phyloP scores from a whole-genome alignment of 2,888 invertebrate species.

The Spisula subtruncata region DNA sequence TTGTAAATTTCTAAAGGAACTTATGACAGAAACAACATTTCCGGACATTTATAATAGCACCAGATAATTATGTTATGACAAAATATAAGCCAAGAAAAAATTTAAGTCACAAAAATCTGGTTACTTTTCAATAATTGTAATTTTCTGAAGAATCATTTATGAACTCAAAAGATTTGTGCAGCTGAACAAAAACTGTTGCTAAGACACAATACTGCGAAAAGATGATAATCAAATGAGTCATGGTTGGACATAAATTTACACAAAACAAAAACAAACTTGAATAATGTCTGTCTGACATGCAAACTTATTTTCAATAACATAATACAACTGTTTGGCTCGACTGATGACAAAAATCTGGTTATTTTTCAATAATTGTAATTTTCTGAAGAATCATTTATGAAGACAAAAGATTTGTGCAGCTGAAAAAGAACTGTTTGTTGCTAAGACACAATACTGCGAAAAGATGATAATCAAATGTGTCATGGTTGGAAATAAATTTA shows the following conservation, averaged over 20 bases:
- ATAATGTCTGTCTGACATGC: neutral
- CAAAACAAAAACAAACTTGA: neutral
- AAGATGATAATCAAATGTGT: neutral
- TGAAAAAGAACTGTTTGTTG: neutral
- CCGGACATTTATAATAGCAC: no score
- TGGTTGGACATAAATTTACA: neutral
- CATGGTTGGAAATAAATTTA: neutral
- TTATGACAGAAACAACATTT: no score
- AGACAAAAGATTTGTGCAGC: neutral
- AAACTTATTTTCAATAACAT: neutral
- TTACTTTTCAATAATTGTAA: neutral
- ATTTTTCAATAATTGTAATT: neutral
- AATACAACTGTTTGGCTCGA: no score
- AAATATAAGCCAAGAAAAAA: no score
- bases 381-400: neutral
- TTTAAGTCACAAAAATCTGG: neutral
- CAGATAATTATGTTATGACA: no score
- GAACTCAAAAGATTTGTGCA: neutral
- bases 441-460: neutral
- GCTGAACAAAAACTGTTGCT: slow-evolving; percentile 13
- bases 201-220: neutral
- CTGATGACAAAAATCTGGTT: neutral
- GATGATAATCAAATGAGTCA: neutral
- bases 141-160: neutral
- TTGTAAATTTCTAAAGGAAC: no score